Conservation (phyloP, 2,888 invertebrate species). For the Trachelus tabidus region DNA sequence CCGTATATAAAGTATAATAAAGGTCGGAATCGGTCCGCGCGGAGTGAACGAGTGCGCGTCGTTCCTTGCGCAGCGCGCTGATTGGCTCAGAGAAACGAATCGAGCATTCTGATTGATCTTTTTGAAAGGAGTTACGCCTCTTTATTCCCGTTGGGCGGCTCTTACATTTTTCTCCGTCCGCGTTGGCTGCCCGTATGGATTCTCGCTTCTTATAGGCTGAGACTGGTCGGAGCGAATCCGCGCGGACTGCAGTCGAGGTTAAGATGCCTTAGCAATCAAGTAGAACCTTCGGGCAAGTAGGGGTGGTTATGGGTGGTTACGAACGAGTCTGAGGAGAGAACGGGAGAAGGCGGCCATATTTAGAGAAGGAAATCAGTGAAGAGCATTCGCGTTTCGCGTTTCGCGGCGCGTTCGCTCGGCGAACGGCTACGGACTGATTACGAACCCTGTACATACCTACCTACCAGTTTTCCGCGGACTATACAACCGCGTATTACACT, state of each 20-base stretch:
- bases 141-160: slow-evolving; percentile 54
- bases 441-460: background rate
- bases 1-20: slow-evolving; percentile 44
- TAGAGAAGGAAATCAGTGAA: slow-evolving; percentile 65
- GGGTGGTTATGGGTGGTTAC: slow-evolving; percentile 64
- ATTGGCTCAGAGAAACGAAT: slow-evolving; percentile 26
- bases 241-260: slow-evolving; percentile 59
- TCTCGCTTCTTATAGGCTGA: slow-evolving; percentile 44
- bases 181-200: slow-evolving; percentile 38
- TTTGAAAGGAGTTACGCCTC: slow-evolving; percentile 53
- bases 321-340: slow-evolving; percentile 36
- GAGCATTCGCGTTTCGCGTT: slow-evolving; percentile 55
- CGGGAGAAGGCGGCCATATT: slow-evolving; percentile 60
- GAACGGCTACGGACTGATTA: slow-evolving; percentile 1
- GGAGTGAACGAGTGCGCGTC: slow-evolving; percentile 53
- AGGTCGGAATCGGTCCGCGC: slow-evolving; percentile 56
- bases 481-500: slow-evolving; percentile 3
- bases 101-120: slow-evolving; percentile 49
- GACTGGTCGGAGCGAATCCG: slow-evolving; percentile 39
- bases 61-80: background rate
- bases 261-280: slow-evolving; percentile 67
- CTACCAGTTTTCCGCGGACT: slow-evolving; percentile 1
- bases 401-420: slow-evolving; percentile 42
- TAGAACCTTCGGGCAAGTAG: slow-evolving; percentile 65
- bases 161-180: slow-evolving; percentile 45